Percentiles rank a stretch among this genome's conserved stretches.
Conservation (phyloP, 23 tunicate species). For the Phallusia fumigata region DNA sequence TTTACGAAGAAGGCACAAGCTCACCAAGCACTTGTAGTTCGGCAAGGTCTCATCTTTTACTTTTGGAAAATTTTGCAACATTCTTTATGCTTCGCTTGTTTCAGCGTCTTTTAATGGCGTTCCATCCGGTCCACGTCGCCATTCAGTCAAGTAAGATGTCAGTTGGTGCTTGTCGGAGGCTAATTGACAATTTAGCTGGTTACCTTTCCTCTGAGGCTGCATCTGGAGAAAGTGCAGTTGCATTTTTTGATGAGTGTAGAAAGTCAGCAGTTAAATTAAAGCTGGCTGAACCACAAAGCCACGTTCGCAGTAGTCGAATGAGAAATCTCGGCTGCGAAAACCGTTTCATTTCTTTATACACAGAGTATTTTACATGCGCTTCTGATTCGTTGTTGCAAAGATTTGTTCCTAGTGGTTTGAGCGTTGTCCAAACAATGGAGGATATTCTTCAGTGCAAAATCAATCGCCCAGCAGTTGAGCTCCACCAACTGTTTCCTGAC, state of each 20-base stretch:
- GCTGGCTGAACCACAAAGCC: neutral
- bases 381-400: too few relatives aligned
- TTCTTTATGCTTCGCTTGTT: conserved; percentile 14
- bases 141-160: neutral
- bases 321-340: too few relatives aligned
- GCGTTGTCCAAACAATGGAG: too few relatives aligned
- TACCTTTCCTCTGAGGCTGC: neutral
- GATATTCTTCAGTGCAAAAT: neutral
- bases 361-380: too few relatives aligned
- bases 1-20: neutral
- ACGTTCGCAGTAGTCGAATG: too few relatives aligned
- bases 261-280: neutral
- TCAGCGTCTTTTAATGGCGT: neutral
- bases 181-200: neutral
- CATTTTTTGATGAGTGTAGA: neutral
- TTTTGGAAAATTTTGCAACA: neutral
- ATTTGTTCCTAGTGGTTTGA: too few relatives aligned
- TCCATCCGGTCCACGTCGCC: conserved; percentile 24
- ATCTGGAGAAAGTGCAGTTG: neutral
- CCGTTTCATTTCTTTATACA: too few relatives aligned
- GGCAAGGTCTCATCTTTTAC: neutral
- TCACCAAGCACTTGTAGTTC: neutral
- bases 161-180: neutral
- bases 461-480: neutral
- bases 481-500: neutral